Base-by-base conservation (phyloP, 2,888 invertebrate genomes). In the Pemphredon lugubris region DNA sequence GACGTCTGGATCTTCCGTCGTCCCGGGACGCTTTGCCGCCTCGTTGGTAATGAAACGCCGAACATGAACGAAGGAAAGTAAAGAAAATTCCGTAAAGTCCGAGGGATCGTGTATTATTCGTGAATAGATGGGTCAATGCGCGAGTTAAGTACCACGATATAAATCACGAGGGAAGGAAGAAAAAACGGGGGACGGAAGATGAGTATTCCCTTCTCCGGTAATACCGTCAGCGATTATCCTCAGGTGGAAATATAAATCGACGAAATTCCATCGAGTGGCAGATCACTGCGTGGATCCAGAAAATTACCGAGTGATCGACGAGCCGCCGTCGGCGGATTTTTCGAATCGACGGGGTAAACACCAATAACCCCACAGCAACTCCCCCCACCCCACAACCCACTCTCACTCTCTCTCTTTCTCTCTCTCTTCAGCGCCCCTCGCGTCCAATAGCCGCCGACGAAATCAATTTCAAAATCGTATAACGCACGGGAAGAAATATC, bases 91-190 rank as follows among this genome's bases (percentile, higher is more conserved):
- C 26, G 60, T 40, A 60, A 39, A 47, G 70, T 58, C 47, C 61
- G 77, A 61, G 65, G 55, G 65, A 75, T 13, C 6, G 53, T 47
- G 55, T 45, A 51, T 51, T 65, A 65, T 77, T 78, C 65, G 53
- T 75, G 61, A 75, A 61, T 65, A 72, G 75, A 72, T 72, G 68
- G 78, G 74, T 77, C 77, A 77, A 77, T 74, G 77, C 78, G 61
- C 77, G 58, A 39, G 50, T 70, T 60, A 67, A 77, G 60, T 66
- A 47, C 42, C 67, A 21, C 67, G 48, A 39, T 68, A 68, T 78
- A 75, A 75, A 77, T 78, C 59, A 66, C 26, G 54, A 45, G 42
- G 40, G 32, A 42, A 45, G 23, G 16, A 21, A 45, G 44, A n/a
- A n/a, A 60, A 30, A 18, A 26, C 53, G 47, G 45, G 30, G 60